Evolutionary conservation across 1,140 invertebrate species (phyloP), one percentile per base, ranked within the genome.

Genomic region (Drosophila mojavensis): DNA sequence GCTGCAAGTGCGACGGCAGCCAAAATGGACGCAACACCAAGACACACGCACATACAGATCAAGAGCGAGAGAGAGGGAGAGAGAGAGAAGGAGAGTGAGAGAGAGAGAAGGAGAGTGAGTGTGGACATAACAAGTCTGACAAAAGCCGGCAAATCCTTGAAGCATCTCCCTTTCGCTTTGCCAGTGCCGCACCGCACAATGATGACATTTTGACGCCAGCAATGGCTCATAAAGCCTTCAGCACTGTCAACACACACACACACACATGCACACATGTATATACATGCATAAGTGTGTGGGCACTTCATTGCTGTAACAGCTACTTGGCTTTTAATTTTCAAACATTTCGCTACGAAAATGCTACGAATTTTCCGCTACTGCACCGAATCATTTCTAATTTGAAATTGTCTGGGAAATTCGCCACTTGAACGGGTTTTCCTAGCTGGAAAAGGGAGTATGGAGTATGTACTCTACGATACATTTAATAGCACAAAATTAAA

Each of bases 151-250:
- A 78, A 89, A 86, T 78, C 76, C 86, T 56, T 50, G 48, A 48
- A 39, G 60, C 60, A 65, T 74, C 79, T 64, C 33, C 56, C 75
- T 70, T 39, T 67, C 60, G 62, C 61, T 39, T 67, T 63, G 62
- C 61, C 39, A 72, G 45, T 67, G 73, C 43, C 56, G 50, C 41
- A 50, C 59, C 60, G 55, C 71, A 77, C 77, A 77, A 84, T 84
- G 78, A 84, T 84, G 78, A 85, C 84, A 88, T 61, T 86, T 91
- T 85, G 84, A 84, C 86, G 89, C 89, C 89, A 81, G 71, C 63
- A 85, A 89, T 85, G 89, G 89, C 74, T 91, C 89, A 91, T 91
- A 91, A 91, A 91, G 89, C 78, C 80, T 65, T 75, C 80, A 76
- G 28, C 50, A 28, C 68, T 63, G 41, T 56, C 61, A 60, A 58